Percentiles rank a stretch among this genome's conserved stretches.
Evolutionary conservation across 35 echinoderm and acorn worm genomes (phyloP).

Genomic region (Apostichopus parvimensis): DNA sequence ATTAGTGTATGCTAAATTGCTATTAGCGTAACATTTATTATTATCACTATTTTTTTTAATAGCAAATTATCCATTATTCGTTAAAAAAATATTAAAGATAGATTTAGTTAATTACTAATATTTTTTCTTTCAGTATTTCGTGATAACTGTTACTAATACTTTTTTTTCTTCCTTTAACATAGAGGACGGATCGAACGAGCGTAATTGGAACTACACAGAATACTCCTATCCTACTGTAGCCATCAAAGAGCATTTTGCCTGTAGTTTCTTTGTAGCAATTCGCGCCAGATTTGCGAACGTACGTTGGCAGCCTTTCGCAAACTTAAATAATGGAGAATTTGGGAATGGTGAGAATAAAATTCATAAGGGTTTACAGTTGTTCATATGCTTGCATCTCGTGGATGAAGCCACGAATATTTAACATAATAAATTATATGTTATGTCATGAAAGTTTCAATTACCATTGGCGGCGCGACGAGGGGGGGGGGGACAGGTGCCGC

Average conservation of each 20-base stretch:
- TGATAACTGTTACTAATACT: not conserved
- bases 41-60: too few species aligned
- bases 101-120: too few species aligned
- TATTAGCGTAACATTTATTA: not conserved
- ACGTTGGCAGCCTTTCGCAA: conserved; percentile 19
- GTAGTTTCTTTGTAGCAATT: conserved; percentile 4
- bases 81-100: too few species aligned
- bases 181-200: not conserved
- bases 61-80: too few species aligned
- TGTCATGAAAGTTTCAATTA: too few species aligned
- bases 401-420: not conserved
- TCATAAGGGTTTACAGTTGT: not conserved
- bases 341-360: conserved; percentile 7
- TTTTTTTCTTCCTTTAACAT: not conserved
- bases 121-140: not conserved
- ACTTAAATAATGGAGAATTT: not conserved
- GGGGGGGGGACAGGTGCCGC: too few species aligned
- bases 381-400: not conserved
- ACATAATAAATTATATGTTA: too few species aligned
- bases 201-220: not conserved
- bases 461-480: too few species aligned
- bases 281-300: not conserved
- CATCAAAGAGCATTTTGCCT: not conserved
- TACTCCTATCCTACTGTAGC: conserved; percentile 5
- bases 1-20: too few species aligned